Percentiles rank a stretch among this genome's conserved stretches.
Evolutionary conservation across 2,113 vertebrate genomes (phyloP).

Genomic region (Pedetes capensis): DNA sequence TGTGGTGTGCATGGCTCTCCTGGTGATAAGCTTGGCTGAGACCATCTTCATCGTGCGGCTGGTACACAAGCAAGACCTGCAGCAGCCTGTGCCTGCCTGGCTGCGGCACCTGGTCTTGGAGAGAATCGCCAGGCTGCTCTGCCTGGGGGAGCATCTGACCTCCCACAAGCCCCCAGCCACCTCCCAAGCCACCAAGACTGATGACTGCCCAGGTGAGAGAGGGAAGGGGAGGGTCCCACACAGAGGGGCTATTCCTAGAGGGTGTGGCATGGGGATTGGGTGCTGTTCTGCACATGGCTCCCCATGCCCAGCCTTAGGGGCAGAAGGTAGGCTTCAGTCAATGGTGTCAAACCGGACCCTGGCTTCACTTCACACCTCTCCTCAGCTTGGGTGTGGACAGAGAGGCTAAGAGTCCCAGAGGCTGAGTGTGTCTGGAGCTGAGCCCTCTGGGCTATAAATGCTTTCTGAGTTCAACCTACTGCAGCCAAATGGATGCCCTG

Average conservation of each 20-base stretch:
- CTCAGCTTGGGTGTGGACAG: not conserved
- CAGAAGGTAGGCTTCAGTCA: not conserved
- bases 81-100: slow-evolving; percentile 92
- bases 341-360: not conserved
- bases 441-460: not conserved
- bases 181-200: slow-evolving; percentile 64
- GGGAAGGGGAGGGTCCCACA: rapidly evolving
- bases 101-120: slow-evolving; percentile 90
- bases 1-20: slow-evolving; percentile 97
- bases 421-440: not conserved
- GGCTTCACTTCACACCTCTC: not conserved
- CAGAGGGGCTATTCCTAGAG: not conserved
- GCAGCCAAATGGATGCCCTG: not conserved
- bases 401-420: not conserved
- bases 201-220: slow-evolving; percentile 80
- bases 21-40: slow-evolving; percentile 95
- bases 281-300: rapidly evolving
- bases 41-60: slow-evolving; percentile 95
- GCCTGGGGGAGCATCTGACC: slow-evolving; percentile 80
- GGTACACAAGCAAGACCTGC: slow-evolving; percentile 96
- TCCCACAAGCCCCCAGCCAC: not conserved
- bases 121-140: slow-evolving; percentile 87
- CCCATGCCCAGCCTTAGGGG: not conserved
- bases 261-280: rapidly evolving
- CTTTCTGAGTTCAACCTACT: not conserved